Evolutionary conservation across 2,113 vertebrate genomes (phyloP), one percentile per base, ranked within the genome.

Genomic region (Takifugu bimaculatus): DNA sequence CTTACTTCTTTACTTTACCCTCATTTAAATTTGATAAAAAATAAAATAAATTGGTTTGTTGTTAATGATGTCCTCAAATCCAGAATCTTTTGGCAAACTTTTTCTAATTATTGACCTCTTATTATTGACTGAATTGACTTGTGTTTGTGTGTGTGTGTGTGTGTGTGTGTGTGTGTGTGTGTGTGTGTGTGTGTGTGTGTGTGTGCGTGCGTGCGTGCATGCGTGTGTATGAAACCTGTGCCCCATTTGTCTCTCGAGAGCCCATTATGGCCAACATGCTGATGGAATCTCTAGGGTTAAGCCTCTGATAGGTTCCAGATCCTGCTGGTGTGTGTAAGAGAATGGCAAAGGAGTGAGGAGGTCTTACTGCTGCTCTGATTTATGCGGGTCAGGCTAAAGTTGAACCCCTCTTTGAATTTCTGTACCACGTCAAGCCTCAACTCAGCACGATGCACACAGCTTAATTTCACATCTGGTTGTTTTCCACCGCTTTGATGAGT

Each of bases 301-400:
- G 4, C 44, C 65, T 0, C 51, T 86, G 85, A 90, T 90, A 43
- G 49, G 66, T 82, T 85, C 83, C 91, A 91, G 89, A 90, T 91
- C 89, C 57, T 68, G 54, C 54, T 20, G 74, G 54, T 62, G 74
- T 56, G 75, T 68, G 72, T 62, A 79, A 29, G 66, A 60, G 78
- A 71, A 76, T 60, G 54, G 66, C 44, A 26, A 61, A 63, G 61
- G 52, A 65, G 66, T 11, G 53, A 55, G 70, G 26, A 74, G 71
- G 67, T 66, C 57, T 56, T 39, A 27, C 50, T 0, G 63, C 66
- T 20, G 57, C 55, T 7, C 63, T 80, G 85, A 87, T 81, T 81
- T 72, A 88, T 85, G n/a, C 76, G 65, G 74, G 73, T 77, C 69
- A 78, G 60, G 68, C 72, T 57, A 54, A 61, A 80, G 72, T 44